Conservation (phyloP, 2,888 invertebrate species). For the Cabera pusaria region DNA sequence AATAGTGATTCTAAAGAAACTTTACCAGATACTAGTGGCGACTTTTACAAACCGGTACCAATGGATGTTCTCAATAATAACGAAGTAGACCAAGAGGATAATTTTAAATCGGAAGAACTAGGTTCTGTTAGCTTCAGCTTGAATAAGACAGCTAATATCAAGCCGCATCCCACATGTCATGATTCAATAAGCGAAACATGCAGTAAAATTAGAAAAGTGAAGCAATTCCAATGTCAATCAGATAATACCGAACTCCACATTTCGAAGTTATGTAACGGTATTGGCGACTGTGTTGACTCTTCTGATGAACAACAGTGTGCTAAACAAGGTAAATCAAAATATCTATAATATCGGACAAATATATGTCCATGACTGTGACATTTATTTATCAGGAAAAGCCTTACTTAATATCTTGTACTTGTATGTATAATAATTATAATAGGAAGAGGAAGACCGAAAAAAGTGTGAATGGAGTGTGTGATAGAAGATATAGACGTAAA, state of each 20-base stretch:
- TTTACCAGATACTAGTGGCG: no score
- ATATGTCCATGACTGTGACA: no score
- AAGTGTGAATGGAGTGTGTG: no score
- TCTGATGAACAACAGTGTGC: slow-evolving; percentile 60
- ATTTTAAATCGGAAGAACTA: not conserved
- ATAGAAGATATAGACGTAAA: no score
- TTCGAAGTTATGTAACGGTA: slow-evolving; percentile 56
- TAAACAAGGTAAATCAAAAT: slow-evolving; percentile 50
- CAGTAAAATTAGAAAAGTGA: slow-evolving; percentile 44
- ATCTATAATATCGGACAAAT: no score
- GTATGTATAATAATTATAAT: no score
- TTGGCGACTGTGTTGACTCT: slow-evolving; percentile 49
- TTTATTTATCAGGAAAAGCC: no score
- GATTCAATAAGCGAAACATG: slow-evolving; percentile 42
- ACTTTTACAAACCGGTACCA: not conserved
- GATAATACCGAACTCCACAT: slow-evolving; percentile 41
- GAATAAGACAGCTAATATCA: slow-evolving; percentile 4
- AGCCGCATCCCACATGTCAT: slow-evolving; percentile 30
- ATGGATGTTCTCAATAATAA: not conserved
- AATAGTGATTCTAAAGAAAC: no score
- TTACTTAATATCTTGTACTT: no score
- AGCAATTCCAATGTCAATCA: slow-evolving; percentile 46
- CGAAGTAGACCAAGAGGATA: slow-evolving; percentile 1
- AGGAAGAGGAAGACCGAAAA: no score
- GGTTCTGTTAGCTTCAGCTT: slow-evolving; percentile 1